Percentiles rank a stretch among this genome's conserved stretches.
These are phyloP conservation scores for Myotis pilosus DNA, from an alignment of 2,797 vertebrate genomes.

Conservation along the genomic window DNA sequence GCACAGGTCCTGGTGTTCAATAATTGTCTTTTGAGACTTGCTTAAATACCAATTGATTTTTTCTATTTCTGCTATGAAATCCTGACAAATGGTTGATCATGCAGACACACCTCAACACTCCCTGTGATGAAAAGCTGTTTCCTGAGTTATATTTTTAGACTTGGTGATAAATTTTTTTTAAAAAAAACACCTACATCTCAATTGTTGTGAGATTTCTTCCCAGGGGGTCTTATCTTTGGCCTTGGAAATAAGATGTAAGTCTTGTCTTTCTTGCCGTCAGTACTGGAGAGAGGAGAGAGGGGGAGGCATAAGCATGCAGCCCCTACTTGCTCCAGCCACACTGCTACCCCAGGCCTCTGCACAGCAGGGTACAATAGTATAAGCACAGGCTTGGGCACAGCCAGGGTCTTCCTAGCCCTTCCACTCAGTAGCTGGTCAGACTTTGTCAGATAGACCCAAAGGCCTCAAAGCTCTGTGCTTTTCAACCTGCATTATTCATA, in stretches of 20 bases:
- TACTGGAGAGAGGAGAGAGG: constrained; percentile 84
- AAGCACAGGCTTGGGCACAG: background rate
- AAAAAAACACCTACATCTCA: background rate
- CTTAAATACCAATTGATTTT: background rate
- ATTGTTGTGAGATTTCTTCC: background rate
- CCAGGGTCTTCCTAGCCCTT: background rate
- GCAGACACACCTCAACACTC: background rate
- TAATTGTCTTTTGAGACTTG: background rate
- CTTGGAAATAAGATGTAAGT: background rate
- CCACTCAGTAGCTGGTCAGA: background rate
- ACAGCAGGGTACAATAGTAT: background rate
- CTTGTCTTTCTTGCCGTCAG: background rate
- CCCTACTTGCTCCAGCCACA: background rate
- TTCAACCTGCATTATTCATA: background rate
- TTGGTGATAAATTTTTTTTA: background rate
- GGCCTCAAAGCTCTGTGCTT: background rate
- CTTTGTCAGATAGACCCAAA: background rate
- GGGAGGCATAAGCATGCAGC: rapidly evolving
- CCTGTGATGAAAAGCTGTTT: background rate
- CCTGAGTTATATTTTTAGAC: background rate
- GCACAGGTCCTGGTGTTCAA: background rate
- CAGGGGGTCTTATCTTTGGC: background rate
- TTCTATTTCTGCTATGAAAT: background rate
- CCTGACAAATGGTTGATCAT: background rate
- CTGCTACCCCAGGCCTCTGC: background rate